These are phyloP conservation scores for Rissa tridactyla DNA, from an alignment of 2,113 vertebrate species.

Conservation along the genomic window DNA sequence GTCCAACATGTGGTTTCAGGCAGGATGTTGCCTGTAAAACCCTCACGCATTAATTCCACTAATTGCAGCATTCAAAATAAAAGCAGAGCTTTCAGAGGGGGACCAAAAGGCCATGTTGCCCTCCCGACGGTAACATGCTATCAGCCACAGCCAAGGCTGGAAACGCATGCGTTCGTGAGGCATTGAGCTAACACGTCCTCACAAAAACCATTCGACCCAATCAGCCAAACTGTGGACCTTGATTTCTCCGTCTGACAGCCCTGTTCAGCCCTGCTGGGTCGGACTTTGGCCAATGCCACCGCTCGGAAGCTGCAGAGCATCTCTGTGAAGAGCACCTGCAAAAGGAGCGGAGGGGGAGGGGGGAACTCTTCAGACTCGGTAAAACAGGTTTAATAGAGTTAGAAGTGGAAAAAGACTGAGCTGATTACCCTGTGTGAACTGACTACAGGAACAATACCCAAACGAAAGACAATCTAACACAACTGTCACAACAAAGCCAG, in stretches of 20 bases:
- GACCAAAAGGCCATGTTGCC: not conserved
- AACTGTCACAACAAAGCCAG: not conserved
- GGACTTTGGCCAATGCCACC: not conserved
- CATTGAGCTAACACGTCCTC: not conserved
- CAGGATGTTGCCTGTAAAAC: slow-evolving; percentile 12
- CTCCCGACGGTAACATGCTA: not conserved
- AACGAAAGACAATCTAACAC: not conserved
- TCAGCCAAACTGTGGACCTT: not conserved
- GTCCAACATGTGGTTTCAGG: not conserved
- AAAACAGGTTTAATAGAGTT: not conserved
- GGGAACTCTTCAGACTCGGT: not conserved
- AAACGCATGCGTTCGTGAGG: not conserved
- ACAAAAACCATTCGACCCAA: not conserved
- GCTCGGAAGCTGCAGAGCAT: not conserved
- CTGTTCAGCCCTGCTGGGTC: not conserved
- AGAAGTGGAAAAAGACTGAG: not conserved
- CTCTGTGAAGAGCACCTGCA: not conserved
- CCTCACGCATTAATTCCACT: not conserved
- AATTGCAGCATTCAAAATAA: slow-evolving; percentile 5
- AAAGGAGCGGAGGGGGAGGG: not conserved
- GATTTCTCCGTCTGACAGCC: not conserved
- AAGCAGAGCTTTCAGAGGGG: not conserved
- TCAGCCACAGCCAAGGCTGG: not conserved
- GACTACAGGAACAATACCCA: not conserved
- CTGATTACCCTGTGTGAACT: not conserved